A percentile compares a stretch with the other conserved stretches of the same genome.
phyloP scores from a whole-genome alignment of 2,113 vertebrate genomes.

The Scortum barcoo region DNA sequence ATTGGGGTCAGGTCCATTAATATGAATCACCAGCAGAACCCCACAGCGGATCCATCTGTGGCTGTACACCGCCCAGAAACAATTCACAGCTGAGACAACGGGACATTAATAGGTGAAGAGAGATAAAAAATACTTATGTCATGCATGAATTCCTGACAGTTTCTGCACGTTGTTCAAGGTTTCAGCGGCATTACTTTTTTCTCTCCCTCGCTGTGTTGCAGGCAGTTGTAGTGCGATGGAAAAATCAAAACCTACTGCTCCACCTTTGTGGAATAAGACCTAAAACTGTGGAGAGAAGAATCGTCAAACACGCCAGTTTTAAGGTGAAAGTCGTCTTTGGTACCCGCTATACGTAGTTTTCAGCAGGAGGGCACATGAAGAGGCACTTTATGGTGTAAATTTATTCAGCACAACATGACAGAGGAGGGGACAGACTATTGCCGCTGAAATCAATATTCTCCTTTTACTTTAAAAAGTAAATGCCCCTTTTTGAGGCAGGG shows the following conservation, averaged over 20 bases:
- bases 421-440: constrained; percentile 5
- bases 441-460: constrained; percentile 50
- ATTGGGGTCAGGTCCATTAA: constrained; percentile 77
- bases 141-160: constrained; percentile 54
- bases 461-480: constrained; percentile 64
- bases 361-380: constrained; percentile 21
- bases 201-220: constrained; percentile 1
- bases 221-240: constrained; percentile 2
- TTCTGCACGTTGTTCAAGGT: constrained; percentile 33
- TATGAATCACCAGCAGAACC: constrained; percentile 82
- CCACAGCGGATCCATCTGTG: constrained; percentile 79
- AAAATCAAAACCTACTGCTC: constrained; percentile 18
- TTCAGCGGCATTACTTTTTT: constrained; percentile 23
- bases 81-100: constrained; percentile 63
- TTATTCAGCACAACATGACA: constrained; percentile 42
- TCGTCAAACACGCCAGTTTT: constrained; percentile 32
- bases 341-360: neutral
- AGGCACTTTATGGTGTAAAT: constrained; percentile 36
- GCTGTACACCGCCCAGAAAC: constrained; percentile 67
- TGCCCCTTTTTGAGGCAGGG: constrained; percentile 31
- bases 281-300: constrained; percentile 24
- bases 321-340: neutral
- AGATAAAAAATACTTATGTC: constrained; percentile 53
- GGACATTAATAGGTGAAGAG: constrained; percentile 65
- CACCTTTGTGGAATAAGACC: neutral